Evolutionary conservation across 2,113 vertebrate species (phyloP).

Genomic region (Campylomormyrus numenius): DNA sequence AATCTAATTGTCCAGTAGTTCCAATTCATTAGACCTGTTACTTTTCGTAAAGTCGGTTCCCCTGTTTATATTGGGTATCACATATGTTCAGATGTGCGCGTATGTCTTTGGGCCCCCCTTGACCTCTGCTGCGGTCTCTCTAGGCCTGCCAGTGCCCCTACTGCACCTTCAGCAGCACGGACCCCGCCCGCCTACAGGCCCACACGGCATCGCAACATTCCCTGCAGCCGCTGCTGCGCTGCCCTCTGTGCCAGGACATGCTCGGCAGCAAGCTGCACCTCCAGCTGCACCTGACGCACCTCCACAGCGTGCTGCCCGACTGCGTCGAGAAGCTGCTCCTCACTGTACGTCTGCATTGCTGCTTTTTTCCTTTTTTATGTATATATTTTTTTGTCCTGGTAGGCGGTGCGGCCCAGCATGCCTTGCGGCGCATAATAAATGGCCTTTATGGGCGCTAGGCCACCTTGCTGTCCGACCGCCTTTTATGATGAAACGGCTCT

Average conservation of each 20-base stretch:
- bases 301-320: slow-evolving; percentile 97
- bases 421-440: not conserved
- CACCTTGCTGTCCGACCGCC: not conserved
- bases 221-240: slow-evolving; percentile 95
- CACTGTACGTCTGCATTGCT: slow-evolving; percentile 69
- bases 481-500: not conserved
- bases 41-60: not conserved
- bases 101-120: slow-evolving; percentile 18
- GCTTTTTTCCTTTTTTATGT: not conserved
- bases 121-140: slow-evolving; percentile 32
- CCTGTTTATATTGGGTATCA: not conserved
- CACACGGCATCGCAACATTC: slow-evolving; percentile 98
- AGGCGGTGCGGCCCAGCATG: not conserved
- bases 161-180: slow-evolving; percentile 96
- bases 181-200: slow-evolving; percentile 94
- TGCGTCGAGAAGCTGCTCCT: slow-evolving; percentile 96
- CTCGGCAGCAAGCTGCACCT: slow-evolving; percentile 99
- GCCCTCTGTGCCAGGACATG: slow-evolving; percentile 95
- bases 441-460: not conserved
- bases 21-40: not conserved
- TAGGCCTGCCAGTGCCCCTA: slow-evolving; percentile 97
- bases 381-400: not conserved
- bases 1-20: not conserved
- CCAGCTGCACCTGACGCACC: slow-evolving; percentile 95
- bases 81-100: not conserved